These are phyloP conservation scores for Leptopilina boulardi DNA, from an alignment of 1,140 invertebrate species.

Conservation along the genomic window DNA sequence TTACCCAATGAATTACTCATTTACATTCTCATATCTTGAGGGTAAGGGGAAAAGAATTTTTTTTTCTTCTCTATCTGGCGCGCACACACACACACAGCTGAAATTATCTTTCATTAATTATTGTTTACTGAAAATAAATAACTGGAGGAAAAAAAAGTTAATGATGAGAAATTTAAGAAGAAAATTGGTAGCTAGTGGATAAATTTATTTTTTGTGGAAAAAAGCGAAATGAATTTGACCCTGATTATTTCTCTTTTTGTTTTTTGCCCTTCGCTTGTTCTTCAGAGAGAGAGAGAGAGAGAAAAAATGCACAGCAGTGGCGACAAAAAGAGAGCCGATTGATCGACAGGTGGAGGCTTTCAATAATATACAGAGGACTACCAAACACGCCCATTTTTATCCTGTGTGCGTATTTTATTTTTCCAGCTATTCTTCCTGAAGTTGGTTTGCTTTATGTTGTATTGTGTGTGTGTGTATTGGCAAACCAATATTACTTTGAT, in stretches of 20 bases:
- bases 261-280: not conserved
- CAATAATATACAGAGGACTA: slow-evolving; percentile 1
- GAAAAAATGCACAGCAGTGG: not conserved
- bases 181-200: not conserved
- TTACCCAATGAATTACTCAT: not conserved
- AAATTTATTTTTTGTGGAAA: not conserved
- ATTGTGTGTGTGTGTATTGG: not conserved
- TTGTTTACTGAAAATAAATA: no score
- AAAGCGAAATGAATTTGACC: slow-evolving; percentile 1
- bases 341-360: slow-evolving; percentile 23
- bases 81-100: no score
- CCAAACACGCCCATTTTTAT: not conserved
- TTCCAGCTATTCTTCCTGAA: not conserved
- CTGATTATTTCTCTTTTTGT: slow-evolving; percentile 8
- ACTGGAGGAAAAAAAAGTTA: no score
- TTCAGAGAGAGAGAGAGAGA: not conserved
- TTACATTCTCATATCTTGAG: not conserved
- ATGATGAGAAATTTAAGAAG: not conserved
- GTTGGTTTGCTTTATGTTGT: not conserved
- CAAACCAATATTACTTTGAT: not conserved
- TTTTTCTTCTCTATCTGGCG: no score
- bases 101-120: no score
- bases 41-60: no score
- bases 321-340: slow-evolving; percentile 20
- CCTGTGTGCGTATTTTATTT: not conserved